These are phyloP conservation scores for Bombus pascuorum DNA, from an alignment of 1,140 invertebrate genomes.

Conservation along the genomic window DNA sequence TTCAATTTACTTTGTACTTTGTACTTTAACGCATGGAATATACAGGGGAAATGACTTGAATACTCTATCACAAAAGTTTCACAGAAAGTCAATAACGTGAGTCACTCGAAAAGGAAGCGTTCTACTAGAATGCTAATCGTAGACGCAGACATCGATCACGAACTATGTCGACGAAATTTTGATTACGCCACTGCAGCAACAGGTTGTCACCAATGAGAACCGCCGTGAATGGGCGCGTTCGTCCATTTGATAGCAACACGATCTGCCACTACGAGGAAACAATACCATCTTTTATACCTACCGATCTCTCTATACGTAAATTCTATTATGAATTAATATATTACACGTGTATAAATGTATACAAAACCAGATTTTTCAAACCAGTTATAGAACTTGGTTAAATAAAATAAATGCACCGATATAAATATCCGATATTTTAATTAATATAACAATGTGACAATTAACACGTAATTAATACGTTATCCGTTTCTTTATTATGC, in stretches of 20 bases:
- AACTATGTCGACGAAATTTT: slow-evolving; percentile 28
- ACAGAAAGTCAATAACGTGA: background rate
- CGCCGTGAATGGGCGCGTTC: slow-evolving; percentile 61
- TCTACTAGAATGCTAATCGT: background rate
- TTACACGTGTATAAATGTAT: background rate
- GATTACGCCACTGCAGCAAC: slow-evolving; percentile 65
- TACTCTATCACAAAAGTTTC: no score
- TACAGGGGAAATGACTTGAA: no score
- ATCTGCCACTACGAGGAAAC: slow-evolving; percentile 20
- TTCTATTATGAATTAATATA: background rate
- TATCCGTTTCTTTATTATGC: background rate
- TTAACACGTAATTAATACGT: background rate
- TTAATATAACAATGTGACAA: background rate
- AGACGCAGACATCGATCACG: background rate
- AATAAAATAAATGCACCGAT: background rate
- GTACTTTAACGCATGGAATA: no score
- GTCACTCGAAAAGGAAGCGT: background rate
- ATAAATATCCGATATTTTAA: background rate
- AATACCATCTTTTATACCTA: slow-evolving; percentile 38
- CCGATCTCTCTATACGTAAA: background rate
- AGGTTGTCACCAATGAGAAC: slow-evolving; percentile 67
- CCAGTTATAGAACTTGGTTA: background rate
- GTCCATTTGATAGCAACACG: slow-evolving; percentile 52
- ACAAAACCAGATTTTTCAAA: background rate
- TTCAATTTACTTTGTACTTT: no score